Conservation (phyloP, 1,140 invertebrate species). For the Drosophila elegans region DNA sequence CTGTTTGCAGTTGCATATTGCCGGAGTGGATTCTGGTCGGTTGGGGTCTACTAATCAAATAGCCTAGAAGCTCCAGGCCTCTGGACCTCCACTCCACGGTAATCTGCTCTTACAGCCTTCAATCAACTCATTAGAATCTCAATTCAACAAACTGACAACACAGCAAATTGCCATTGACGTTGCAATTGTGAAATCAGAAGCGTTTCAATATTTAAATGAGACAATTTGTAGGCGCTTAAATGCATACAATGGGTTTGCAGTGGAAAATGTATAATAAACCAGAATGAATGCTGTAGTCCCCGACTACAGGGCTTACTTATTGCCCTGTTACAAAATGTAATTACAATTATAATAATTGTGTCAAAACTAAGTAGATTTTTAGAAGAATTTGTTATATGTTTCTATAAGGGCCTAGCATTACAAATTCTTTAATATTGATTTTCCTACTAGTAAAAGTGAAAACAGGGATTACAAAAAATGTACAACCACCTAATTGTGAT, state of each 20-base stretch:
- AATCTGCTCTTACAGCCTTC: constrained; percentile 40
- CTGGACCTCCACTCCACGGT: not conserved
- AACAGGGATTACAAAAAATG: not conserved
- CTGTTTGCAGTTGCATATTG: constrained; percentile 19
- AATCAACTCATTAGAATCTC: constrained; percentile 80
- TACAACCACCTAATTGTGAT: not conserved
- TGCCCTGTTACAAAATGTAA: no score
- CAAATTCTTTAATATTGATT: no score
- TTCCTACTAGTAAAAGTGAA: not conserved
- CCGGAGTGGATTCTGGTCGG: constrained; percentile 24
- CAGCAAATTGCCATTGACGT: constrained; percentile 77
- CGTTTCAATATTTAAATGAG: constrained; percentile 73
- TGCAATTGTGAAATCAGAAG: constrained; percentile 75
- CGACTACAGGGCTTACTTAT: not conserved
- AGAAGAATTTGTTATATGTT: no score
- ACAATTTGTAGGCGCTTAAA: constrained; percentile 59
- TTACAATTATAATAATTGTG: no score
- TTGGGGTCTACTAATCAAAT: constrained; percentile 64
- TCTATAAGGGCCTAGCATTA: no score
- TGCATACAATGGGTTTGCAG: constrained; percentile 1
- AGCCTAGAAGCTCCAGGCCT: constrained; percentile 32
- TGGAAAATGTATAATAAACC: not conserved
- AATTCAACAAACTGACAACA: constrained; percentile 67
- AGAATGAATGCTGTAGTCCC: not conserved
- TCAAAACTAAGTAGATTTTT: no score